These are phyloP conservation scores for Corythoichthys intestinalis DNA, from an alignment of 2,113 vertebrate species.

Conservation along the genomic window DNA sequence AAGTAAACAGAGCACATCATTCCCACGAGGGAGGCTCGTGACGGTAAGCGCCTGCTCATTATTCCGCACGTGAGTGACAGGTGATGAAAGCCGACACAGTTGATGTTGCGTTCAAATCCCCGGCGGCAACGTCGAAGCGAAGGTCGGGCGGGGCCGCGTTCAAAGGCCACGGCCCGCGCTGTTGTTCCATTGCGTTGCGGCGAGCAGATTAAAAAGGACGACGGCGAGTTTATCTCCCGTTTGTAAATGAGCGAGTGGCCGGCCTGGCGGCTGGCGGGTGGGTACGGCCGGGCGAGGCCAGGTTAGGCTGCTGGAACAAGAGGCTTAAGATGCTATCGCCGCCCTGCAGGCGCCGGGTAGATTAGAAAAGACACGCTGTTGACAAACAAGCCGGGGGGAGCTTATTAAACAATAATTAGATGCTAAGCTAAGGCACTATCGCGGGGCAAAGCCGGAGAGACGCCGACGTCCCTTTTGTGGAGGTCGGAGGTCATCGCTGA, in stretches of 20 bases:
- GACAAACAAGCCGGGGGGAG: slow-evolving; percentile 73
- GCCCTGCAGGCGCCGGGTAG: slow-evolving; percentile 72
- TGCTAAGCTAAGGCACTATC: slow-evolving; percentile 72
- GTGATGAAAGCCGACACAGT: slow-evolving; percentile 57
- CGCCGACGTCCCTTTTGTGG: slow-evolving; percentile 67
- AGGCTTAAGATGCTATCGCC: slow-evolving; percentile 78
- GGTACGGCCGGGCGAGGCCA: slow-evolving; percentile 48
- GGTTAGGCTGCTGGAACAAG: slow-evolving; percentile 76
- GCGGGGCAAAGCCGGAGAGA: slow-evolving; percentile 66
- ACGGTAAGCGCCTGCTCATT: slow-evolving; percentile 43
- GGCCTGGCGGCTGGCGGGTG: slow-evolving; percentile 70
- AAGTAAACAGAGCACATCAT: neutral
- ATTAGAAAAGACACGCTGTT: slow-evolving; percentile 76
- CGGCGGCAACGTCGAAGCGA: slow-evolving; percentile 24
- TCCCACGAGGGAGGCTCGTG: neutral
- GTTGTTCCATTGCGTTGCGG: slow-evolving; percentile 55
- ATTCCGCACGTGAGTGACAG: slow-evolving; percentile 59
- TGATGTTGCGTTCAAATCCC: slow-evolving; percentile 27
- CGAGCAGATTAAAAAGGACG: slow-evolving; percentile 67
- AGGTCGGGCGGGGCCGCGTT: slow-evolving; percentile 52
- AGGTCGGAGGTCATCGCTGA: slow-evolving; percentile 73
- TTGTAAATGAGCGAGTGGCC: slow-evolving; percentile 78
- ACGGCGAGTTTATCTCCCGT: slow-evolving; percentile 72
- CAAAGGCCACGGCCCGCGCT: slow-evolving; percentile 38
- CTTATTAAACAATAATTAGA: slow-evolving; percentile 79